Conservation (phyloP, 2,797 vertebrate species). For the Enoplosus armatus region DNA sequence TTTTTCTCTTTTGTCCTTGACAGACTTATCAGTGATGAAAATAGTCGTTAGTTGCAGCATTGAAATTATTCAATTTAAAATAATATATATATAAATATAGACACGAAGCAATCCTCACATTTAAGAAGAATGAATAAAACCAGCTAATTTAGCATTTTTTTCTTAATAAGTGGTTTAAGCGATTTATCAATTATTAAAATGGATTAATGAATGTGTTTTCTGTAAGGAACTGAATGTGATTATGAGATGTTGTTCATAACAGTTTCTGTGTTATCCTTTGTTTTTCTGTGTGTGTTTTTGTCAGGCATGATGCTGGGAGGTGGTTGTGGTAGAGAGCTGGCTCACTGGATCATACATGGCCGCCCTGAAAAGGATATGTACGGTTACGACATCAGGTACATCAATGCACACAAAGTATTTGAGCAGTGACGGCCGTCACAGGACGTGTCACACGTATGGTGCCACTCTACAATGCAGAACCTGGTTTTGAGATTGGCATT, state of each 20-base stretch:
- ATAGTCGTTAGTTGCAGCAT: background rate
- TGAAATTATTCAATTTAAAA: conserved; percentile 2
- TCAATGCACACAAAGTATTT: background rate
- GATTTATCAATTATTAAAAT: background rate
- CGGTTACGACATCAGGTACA: conserved; percentile 94
- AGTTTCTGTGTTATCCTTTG: background rate
- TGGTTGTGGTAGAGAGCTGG: conserved; percentile 95
- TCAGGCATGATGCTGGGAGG: conserved; percentile 99
- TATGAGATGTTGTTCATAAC: background rate
- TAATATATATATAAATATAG: background rate
- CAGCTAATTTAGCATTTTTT: background rate
- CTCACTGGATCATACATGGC: conserved; percentile 94
- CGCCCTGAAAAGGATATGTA: conserved; percentile 98
- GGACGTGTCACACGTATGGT: background rate
- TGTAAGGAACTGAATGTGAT: background rate
- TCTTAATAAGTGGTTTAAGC: background rate
- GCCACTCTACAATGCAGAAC: background rate
- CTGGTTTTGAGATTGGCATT: conserved; percentile 3
- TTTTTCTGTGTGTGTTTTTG: conserved; percentile 9
- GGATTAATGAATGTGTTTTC: background rate
- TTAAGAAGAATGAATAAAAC: background rate
- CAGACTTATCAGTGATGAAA: background rate
- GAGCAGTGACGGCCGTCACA: background rate
- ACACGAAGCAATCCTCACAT: background rate
- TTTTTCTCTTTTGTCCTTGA: background rate